Conservation (phyloP, 2,113 vertebrate species). For the Carettochelys insculpta region DNA sequence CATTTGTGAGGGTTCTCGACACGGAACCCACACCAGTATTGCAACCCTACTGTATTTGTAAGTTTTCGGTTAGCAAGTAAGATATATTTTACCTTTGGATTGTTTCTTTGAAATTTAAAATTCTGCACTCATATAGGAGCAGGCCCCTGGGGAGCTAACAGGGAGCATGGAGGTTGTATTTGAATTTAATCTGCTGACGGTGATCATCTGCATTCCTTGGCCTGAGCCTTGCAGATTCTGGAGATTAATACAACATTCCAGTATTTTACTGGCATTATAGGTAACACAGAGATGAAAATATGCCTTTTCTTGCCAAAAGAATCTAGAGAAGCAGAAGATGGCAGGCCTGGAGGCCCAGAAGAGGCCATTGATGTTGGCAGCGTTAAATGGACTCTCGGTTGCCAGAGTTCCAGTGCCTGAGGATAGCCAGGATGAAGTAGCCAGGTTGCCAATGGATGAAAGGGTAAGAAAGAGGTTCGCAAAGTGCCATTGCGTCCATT, state of each 20-base stretch:
- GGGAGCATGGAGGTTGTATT: conserved; percentile 70
- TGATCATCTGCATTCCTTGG: conserved; percentile 79
- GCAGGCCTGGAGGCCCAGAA: conserved; percentile 93
- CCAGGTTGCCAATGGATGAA: conserved; percentile 87
- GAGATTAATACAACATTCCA: conserved; percentile 85
- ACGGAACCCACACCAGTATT: too few relatives aligned
- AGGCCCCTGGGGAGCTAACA: conserved; percentile 59
- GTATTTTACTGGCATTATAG: conserved; percentile 75
- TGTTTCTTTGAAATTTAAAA: conserved; percentile 71
- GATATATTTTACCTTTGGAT: conserved; percentile 34
- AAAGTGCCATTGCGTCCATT: neutral
- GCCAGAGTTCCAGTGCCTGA: conserved; percentile 87
- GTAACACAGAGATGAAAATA: conserved; percentile 80
- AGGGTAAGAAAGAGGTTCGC: conserved; percentile 80
- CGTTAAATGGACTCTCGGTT: conserved; percentile 91
- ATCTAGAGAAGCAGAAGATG: conserved; percentile 97
- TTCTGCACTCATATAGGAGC: conserved; percentile 59
- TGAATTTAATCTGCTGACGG: conserved; percentile 70
- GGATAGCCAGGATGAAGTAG: conserved; percentile 80
- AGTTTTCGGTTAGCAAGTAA: conserved; percentile 53
- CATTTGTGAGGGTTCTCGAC: too few relatives aligned
- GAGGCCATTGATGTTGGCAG: conserved; percentile 94
- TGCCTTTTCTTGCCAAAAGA: conserved; percentile 92
- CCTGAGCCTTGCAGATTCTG: conserved; percentile 78
- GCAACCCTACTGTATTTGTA: too few relatives aligned